Percentiles rank a stretch among this genome's conserved stretches.
Conservation (phyloP, 1,140 invertebrate genomes). For the Drosophila takahashii region DNA sequence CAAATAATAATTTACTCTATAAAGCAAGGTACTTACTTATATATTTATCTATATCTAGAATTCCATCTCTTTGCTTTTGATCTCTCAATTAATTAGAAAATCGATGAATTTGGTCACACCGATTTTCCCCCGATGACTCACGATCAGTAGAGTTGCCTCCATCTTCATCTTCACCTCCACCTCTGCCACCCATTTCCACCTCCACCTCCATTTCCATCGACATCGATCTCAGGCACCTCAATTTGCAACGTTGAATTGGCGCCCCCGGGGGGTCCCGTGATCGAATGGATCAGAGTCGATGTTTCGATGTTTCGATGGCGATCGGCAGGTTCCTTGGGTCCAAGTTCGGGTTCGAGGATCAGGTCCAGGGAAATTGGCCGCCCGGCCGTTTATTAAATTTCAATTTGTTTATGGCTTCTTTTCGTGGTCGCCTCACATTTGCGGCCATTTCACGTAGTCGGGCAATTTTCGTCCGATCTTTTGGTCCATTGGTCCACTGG, state of each 20-base stretch:
- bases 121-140: conserved; percentile 9
- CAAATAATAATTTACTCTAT: too few species aligned
- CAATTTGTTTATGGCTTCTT: conserved; percentile 59
- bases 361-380: conserved; percentile 28
- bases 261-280: conserved; percentile 37
- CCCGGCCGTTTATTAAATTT: conserved; percentile 58
- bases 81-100: conserved; percentile 12
- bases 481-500: neutral
- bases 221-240: conserved; percentile 36
- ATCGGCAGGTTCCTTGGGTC: conserved; percentile 2
- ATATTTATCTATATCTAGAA: too few species aligned
- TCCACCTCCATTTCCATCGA: conserved; percentile 4
- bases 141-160: neutral
- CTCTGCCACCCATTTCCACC: neutral
- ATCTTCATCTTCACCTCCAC: neutral
- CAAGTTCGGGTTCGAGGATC: neutral
- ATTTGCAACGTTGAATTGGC: conserved; percentile 34
- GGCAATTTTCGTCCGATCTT: conserved; percentile 17
- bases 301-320: neutral
- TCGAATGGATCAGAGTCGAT: conserved; percentile 32
- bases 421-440: conserved; percentile 46
- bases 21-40: too few species aligned
- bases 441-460: conserved; percentile 30
- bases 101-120: neutral
- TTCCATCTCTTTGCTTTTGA: neutral